Base-by-base conservation (phyloP, 2,888 invertebrate species). In the Drosophila aldrichi region DNA sequence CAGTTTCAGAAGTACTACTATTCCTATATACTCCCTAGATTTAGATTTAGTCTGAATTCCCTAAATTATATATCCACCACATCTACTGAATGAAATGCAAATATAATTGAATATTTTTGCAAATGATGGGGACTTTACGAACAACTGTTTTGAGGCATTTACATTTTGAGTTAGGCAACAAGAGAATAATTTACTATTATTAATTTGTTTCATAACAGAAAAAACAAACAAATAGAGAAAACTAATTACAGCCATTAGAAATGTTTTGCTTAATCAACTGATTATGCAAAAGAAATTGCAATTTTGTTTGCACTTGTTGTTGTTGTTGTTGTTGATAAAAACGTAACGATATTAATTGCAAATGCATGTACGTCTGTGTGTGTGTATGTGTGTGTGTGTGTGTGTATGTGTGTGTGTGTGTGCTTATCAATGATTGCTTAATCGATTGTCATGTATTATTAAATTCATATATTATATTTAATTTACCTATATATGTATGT, bases 311-410 rank as follows among this genome's bases (percentile, higher is more conserved):
- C 51, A 29, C 59, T 68, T n/a, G n/a, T n/a, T n/a, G 63, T 49
- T 61, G 49, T 22, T 73, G 58, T 36, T 64, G 63, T 51, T 58
- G 54, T 22, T 69, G 58, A 77, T 75, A 77, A 66, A 41, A 44
- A 34, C 46, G 46, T 46, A 46, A 46, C 46, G 46, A 46, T 25
- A 46, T 25, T 46, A 16, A 46, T 25, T 46, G 46, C 10, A n/a
- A 10, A 9, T 22, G 46, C 9, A 22, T 44, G 22, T 29, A 22
- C 20, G 29, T 16, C 9, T 22, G 44, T 16, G 43, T 20, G 20
- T 44, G 22, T 22, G 20, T 20, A 7, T 25, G 25, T 16, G 16
- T 14, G 25, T 16, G 16, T 22, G 44, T 16, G 43, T 20, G 20
- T 44, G 22, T 22, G 20, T 20, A 7, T 25, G 29, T n/a, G 16